phyloP scores from a whole-genome alignment of 2,797 vertebrate genomes.

The Falco novaeseelandiae region DNA sequence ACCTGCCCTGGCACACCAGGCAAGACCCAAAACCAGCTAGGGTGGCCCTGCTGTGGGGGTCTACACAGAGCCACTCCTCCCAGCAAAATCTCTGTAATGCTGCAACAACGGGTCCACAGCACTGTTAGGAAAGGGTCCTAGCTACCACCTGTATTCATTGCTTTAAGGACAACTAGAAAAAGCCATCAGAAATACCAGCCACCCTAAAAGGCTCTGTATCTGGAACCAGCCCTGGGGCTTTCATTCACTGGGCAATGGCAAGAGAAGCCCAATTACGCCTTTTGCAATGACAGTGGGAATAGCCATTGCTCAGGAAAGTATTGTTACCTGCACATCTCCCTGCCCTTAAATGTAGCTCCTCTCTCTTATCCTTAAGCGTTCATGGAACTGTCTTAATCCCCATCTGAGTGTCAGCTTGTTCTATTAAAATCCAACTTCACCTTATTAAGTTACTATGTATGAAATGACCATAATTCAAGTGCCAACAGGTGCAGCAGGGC shows the following conservation, averaged over 20 bases:
- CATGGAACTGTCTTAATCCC: conserved; percentile 17
- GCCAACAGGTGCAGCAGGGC: conserved; percentile 73
- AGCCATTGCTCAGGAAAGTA: background rate
- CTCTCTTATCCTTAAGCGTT: background rate
- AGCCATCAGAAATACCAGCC: background rate
- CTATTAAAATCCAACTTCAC: conserved; percentile 46
- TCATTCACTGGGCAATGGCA: background rate
- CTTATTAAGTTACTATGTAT: conserved; percentile 64
- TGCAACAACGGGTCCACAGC: background rate
- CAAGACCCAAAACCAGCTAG: background rate
- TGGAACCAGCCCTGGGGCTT: background rate
- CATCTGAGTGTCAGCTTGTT: background rate
- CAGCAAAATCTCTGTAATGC: background rate
- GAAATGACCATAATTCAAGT: conserved; percentile 57
- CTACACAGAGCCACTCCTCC: background rate
- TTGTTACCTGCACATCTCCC: background rate
- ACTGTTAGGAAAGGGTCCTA: background rate
- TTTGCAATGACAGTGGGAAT: background rate
- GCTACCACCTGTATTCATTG: background rate
- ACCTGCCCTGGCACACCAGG: background rate
- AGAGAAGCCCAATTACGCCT: background rate
- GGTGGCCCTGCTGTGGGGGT: background rate
- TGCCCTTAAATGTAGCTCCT: background rate
- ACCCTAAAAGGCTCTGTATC: background rate
- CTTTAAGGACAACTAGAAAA: background rate